Conservation (phyloP, 2,113 vertebrate species). For the Rhabdornis inornatus region DNA sequence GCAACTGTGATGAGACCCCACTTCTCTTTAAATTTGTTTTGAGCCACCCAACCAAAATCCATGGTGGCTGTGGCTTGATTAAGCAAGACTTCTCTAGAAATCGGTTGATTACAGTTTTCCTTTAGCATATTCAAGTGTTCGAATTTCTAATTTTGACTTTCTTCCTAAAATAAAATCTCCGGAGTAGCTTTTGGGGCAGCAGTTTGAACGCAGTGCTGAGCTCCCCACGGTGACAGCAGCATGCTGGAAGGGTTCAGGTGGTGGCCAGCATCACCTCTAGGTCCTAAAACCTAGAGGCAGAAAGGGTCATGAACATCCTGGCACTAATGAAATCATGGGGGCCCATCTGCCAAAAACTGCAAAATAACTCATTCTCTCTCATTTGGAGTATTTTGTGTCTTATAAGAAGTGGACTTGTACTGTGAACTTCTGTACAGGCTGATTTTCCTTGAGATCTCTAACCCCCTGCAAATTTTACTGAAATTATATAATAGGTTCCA, state of each 20-base stretch:
- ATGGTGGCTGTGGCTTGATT: background rate
- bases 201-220: background rate
- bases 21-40: background rate
- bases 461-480: background rate
- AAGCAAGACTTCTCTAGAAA: background rate
- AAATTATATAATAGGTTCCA: background rate
- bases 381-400: background rate
- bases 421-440: background rate
- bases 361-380: background rate
- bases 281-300: background rate
- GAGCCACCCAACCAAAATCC: background rate
- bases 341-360: background rate
- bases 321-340: background rate
- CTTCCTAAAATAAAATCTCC: background rate
- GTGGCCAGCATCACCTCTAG: background rate
- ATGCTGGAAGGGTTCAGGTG: background rate
- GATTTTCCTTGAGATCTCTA: background rate
- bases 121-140: background rate
- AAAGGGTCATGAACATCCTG: accelerated
- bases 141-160: background rate
- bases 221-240: accelerated
- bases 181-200: background rate
- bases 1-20: accelerated
- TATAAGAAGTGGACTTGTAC: accelerated
- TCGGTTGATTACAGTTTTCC: background rate